Conservation (phyloP, 2,888 invertebrate genomes). For the Beris morrisii region DNA sequence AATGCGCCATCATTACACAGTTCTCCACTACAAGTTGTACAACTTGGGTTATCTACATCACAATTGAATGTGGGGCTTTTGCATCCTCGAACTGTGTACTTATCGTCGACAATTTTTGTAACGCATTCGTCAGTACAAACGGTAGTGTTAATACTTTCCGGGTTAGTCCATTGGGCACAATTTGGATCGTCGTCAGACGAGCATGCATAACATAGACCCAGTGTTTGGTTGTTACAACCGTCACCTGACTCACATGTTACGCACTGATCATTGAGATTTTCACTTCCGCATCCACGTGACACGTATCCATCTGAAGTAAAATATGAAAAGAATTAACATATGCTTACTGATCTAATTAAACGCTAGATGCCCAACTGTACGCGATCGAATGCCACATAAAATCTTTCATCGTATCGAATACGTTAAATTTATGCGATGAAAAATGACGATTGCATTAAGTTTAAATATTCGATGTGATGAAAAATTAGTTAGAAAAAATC, state of each 20-base stretch:
- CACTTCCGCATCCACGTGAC: conserved; percentile 3
- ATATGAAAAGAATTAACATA: not conserved
- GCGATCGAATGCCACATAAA: not conserved
- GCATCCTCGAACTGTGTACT: conserved; percentile 47
- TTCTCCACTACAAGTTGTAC: conserved; percentile 39
- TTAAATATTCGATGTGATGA: not conserved
- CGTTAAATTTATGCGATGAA: too few species aligned
- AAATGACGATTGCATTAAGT: too few species aligned
- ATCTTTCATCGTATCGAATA: not conserved
- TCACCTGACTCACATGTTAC: conserved; percentile 24
- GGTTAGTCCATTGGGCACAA: conserved; percentile 47
- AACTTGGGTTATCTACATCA: conserved; percentile 27
- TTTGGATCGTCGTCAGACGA: conserved; percentile 42
- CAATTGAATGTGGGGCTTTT: conserved; percentile 25
- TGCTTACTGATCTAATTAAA: not conserved
- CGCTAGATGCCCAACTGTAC: not conserved
- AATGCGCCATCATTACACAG: conserved; percentile 42
- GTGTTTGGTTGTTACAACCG: conserved; percentile 43
- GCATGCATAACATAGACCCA: conserved; percentile 47
- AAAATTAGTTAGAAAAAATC: not conserved
- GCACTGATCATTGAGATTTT: conserved; percentile 4
- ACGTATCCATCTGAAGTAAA: not conserved
- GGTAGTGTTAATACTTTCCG: conserved; percentile 40
- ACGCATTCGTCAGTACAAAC: conserved; percentile 38
- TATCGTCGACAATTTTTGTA: conserved; percentile 3